These are phyloP conservation scores for Andrena dorsata DNA, from an alignment of 2,888 invertebrate species.

Conservation along the genomic window DNA sequence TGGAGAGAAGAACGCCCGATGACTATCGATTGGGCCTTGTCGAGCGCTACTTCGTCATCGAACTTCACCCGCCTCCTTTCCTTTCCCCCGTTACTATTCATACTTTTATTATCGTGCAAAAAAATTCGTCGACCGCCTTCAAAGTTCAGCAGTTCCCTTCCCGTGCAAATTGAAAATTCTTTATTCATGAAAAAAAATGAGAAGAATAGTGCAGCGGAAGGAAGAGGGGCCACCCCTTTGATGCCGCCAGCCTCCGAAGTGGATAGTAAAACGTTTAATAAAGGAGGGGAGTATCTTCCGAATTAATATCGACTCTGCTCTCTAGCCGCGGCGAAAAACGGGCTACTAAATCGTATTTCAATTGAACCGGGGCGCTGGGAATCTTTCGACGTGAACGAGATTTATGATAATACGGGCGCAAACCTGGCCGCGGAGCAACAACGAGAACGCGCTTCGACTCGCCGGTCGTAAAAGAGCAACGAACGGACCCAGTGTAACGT, in stretches of 20 bases:
- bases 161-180: slow-evolving; percentile 56
- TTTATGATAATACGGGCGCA: neutral
- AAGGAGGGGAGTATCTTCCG: neutral
- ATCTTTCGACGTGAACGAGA: neutral
- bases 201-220: neutral
- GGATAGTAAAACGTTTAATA: slow-evolving; percentile 36
- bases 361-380: neutral
- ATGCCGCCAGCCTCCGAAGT: neutral
- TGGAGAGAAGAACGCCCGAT: slow-evolving; percentile 19
- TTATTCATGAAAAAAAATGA: slow-evolving; percentile 56
- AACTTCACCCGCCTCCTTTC: slow-evolving; percentile 14
- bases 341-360: neutral
- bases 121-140: slow-evolving; percentile 38
- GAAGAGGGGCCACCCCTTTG: neutral
- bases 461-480: neutral
- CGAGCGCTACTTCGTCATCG: slow-evolving; percentile 20
- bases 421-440: neutral
- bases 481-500: slow-evolving; percentile 5
- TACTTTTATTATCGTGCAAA: slow-evolving; percentile 50
- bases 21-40: slow-evolving; percentile 47
- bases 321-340: neutral
- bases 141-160: slow-evolving; percentile 16
- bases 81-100: slow-evolving; percentile 35
- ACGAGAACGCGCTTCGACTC: slow-evolving; percentile 2
- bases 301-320: slow-evolving; percentile 18